phyloP scores from a whole-genome alignment of 2,888 invertebrate species.

The Drosophila greeni region DNA sequence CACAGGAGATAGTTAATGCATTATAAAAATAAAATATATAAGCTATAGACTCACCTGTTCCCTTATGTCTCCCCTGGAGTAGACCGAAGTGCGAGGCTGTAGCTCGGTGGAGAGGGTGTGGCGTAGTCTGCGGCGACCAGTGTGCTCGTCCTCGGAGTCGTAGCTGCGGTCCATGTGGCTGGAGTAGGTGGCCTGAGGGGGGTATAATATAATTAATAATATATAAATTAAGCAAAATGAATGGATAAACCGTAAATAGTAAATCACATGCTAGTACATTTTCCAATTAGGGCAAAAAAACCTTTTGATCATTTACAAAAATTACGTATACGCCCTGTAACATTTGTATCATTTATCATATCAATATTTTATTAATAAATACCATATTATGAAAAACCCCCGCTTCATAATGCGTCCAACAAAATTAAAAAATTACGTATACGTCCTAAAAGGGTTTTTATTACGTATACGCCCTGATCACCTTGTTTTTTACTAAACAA shows the following conservation, averaged over 20 bases:
- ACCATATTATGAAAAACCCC: too few species aligned
- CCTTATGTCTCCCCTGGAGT: constrained; percentile 90
- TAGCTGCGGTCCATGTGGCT: constrained; percentile 81
- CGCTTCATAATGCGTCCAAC: too few species aligned
- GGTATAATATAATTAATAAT: not conserved
- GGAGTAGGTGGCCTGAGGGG: constrained; percentile 57
- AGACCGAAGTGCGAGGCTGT: constrained; percentile 80
- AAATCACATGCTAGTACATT: too few species aligned
- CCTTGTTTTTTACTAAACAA: not conserved
- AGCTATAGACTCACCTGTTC: constrained; percentile 82
- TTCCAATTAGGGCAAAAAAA: too few species aligned
- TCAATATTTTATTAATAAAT: too few species aligned
- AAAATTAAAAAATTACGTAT: not conserved
- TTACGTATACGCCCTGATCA: constrained; percentile 3
- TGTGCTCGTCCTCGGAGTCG: constrained; percentile 90
- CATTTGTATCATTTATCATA: too few species aligned
- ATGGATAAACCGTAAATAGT: too few species aligned
- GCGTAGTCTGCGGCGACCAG: constrained; percentile 84
- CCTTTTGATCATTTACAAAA: too few species aligned
- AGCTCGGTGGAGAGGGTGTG: constrained; percentile 80
- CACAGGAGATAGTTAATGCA: not conserved
- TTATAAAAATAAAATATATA: not conserved
- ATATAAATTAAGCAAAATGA: too few species aligned
- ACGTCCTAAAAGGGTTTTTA: not conserved
- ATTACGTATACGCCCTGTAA: not conserved